phyloP scores from a whole-genome alignment of 2,113 vertebrate species.

The Pachypanchax playfairii region DNA sequence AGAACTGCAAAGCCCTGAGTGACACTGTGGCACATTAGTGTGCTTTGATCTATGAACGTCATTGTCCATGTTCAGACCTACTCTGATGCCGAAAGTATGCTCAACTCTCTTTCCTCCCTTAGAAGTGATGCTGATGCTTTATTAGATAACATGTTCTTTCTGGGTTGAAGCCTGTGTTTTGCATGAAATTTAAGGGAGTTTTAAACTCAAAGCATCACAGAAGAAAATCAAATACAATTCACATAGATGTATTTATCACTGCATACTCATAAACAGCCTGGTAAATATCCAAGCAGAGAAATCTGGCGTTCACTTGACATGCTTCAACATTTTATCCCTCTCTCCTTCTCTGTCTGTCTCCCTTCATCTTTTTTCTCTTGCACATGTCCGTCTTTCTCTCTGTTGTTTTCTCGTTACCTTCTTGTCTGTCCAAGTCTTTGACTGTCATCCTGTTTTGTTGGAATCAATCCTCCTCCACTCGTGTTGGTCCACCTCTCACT shows the following conservation, averaged over 20 bases:
- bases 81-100: too few species aligned
- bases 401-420: conserved; percentile 28
- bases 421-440: conserved; percentile 18
- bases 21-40: too few species aligned
- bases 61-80: too few species aligned
- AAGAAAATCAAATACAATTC: neutral
- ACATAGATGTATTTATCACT: neutral
- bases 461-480: conserved; percentile 8
- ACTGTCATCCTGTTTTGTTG: conserved; percentile 25
- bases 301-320: neutral
- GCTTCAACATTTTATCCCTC: neutral
- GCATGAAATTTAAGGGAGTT: neutral
- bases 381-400: conserved; percentile 12
- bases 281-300: neutral
- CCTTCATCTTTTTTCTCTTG: neutral
- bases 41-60: too few species aligned
- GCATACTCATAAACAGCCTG: neutral
- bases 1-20: too few species aligned
- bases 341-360: too few species aligned
- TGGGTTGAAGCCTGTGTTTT: neutral
- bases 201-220: neutral
- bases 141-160: too few species aligned
- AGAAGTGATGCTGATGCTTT: too few species aligned
- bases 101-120: too few species aligned
- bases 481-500: neutral